Conservation (phyloP, 2,113 vertebrate genomes). For the Taurulus bubalis region DNA sequence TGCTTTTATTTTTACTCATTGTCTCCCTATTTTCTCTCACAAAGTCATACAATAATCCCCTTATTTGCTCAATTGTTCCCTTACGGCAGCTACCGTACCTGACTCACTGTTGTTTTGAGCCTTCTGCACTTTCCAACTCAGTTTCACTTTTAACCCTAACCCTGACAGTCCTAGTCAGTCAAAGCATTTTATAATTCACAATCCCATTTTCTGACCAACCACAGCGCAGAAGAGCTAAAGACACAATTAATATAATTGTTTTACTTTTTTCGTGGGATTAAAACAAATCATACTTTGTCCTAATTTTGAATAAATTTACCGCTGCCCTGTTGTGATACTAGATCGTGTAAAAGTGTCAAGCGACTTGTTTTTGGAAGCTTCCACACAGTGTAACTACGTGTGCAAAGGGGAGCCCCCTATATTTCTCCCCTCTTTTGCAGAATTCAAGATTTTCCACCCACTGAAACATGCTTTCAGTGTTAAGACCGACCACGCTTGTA, state of each 20-base stretch:
- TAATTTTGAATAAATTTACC: neutral
- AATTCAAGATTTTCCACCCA: conserved; percentile 71
- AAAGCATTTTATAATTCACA: neutral
- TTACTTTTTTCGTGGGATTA: neutral
- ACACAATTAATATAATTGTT: neutral
- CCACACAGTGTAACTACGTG: conserved; percentile 33
- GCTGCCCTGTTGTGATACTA: neutral
- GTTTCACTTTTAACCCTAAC: conserved; percentile 74
- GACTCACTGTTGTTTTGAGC: conserved; percentile 70
- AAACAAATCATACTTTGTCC: neutral
- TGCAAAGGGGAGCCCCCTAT: conserved; percentile 76
- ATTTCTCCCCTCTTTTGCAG: conserved; percentile 74
- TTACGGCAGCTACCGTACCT: conserved; percentile 50
- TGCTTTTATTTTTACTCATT: conserved; percentile 29
- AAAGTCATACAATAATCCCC: conserved; percentile 54
- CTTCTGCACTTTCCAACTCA: conserved; percentile 73
- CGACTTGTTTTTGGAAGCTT: conserved; percentile 22
- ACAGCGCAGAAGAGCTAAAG: neutral
- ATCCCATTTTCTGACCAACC: neutral
- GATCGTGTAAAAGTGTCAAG: neutral
- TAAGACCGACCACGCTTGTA: conserved; percentile 27
- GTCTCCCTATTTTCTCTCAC: conserved; percentile 51
- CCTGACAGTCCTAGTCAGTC: conserved; percentile 37
- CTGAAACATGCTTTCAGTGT: conserved; percentile 54
- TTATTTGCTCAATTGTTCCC: conserved; percentile 70